Conservation (phyloP, 92 coral and sea anemone species). For the Paramuricea clavata region DNA sequence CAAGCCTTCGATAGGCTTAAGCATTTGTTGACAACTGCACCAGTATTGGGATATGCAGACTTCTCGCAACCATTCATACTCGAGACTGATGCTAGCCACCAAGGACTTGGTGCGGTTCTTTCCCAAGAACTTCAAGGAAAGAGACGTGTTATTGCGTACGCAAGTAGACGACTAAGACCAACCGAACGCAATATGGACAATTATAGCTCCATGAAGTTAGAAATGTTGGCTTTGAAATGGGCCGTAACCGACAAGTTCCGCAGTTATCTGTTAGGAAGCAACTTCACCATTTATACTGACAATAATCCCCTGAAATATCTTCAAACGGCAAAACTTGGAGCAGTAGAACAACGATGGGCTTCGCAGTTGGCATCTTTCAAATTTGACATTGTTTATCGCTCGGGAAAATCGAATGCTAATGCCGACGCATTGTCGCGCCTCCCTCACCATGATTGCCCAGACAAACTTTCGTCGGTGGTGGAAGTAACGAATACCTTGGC, state of each 20-base stretch:
- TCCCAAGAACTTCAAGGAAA: slow-evolving; percentile 24
- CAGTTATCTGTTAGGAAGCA: slow-evolving; percentile 66
- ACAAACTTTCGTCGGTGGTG: background rate
- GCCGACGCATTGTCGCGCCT: slow-evolving; percentile 75
- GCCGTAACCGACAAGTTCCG: slow-evolving; percentile 62
- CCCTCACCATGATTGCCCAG: background rate
- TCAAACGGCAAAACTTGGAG: slow-evolving; percentile 66
- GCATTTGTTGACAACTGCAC: slow-evolving; percentile 15
- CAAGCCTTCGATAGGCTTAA: slow-evolving; percentile 27
- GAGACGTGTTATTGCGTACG: slow-evolving; percentile 16
- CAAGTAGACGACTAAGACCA: slow-evolving; percentile 58
- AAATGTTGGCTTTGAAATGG: slow-evolving; percentile 65
- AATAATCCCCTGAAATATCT: slow-evolving; percentile 72
- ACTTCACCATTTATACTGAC: slow-evolving; percentile 59
- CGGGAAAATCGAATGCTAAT: slow-evolving; percentile 62
- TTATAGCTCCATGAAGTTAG: slow-evolving; percentile 72
- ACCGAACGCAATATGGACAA: slow-evolving; percentile 75
- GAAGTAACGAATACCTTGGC: background rate
- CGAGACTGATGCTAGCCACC: slow-evolving; percentile 59
- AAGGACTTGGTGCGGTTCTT: slow-evolving; percentile 46
- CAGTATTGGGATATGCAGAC: slow-evolving; percentile 32
- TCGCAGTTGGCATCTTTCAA: slow-evolving; percentile 69
- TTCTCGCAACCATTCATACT: slow-evolving; percentile 32
- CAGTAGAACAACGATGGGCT: slow-evolving; percentile 76
- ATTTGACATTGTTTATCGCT: slow-evolving; percentile 56